Evolutionary conservation across 2,113 vertebrate genomes (phyloP).

Genomic region (Labeo rohita): DNA sequence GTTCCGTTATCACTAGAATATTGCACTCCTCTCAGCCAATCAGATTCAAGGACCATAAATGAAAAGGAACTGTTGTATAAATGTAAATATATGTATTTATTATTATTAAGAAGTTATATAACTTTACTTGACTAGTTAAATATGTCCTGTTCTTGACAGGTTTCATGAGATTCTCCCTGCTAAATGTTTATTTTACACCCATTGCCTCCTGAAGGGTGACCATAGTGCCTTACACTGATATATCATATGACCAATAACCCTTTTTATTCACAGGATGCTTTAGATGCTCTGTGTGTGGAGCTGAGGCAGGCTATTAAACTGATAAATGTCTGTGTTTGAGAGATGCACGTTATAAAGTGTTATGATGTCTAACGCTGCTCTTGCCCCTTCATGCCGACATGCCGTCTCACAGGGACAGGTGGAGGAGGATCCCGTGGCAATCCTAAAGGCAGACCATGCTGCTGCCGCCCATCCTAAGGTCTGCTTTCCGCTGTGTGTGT

Average conservation of each 20-base stretch:
- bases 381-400: slow-evolving; percentile 61
- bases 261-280: slow-evolving; percentile 32
- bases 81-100: neutral
- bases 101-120: no score
- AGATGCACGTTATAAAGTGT: neutral
- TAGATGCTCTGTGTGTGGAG: slow-evolving; percentile 10
- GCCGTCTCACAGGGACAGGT: slow-evolving; percentile 74
- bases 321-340: slow-evolving; percentile 19
- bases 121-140: neutral
- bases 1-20: no score
- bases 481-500: slow-evolving; percentile 65
- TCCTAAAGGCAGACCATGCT: slow-evolving; percentile 74
- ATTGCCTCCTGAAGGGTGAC: neutral
- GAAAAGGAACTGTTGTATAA: no score
- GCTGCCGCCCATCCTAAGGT: slow-evolving; percentile 79
- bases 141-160: neutral
- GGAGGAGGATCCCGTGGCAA: slow-evolving; percentile 77
- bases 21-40: no score
- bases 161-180: neutral
- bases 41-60: no score
- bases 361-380: slow-evolving; percentile 66
- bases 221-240: neutral
- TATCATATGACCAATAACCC: slow-evolving; percentile 18
- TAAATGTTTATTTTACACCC: neutral
- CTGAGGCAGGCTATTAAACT: slow-evolving; percentile 11